Evolutionary conservation across 2,113 vertebrate genomes (phyloP), one percentile per base, ranked within the genome.

Genomic region (Pelecanoides urinatrix): DNA sequence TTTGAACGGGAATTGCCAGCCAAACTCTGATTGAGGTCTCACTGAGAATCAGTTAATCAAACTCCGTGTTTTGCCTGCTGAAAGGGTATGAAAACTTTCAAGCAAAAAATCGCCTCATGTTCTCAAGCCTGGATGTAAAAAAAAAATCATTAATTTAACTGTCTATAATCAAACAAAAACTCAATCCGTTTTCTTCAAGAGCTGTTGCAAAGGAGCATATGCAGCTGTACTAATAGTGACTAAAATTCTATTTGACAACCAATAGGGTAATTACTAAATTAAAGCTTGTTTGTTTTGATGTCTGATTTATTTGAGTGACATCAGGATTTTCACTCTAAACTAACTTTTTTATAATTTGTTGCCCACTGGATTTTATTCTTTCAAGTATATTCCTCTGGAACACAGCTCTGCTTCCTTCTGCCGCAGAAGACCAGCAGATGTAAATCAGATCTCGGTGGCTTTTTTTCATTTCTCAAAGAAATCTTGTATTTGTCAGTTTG

Each of bases 201-300:
- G 94, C 96, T 96, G 88, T 65, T 23, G 74, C 92, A 94, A 97
- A 95, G 80, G 47, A 94, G 84, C 92, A 71, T 82, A 86, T 76
- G 84, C 97, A 98, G 97, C 97, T 98, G 90, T 93, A 89, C 94
- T 94, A 96, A 96, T 89, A 96, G 81, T 92, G 87, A 95, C 81
- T 91, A 88, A 94, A 90, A 97, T 97, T 59, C 93, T 94, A 94
- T 95, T 96, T 97, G 95, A 97, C 91, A 96, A 66, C 77, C 81
- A 74, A 40, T 73, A 62, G 29, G 25, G 77, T 90, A 90, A 95
- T 97, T 92, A 96, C 95, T 86, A 95, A 96, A 94, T 94, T 90
- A 93, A 95, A 85, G 9, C 59, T 86, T 90, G 21, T 94, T 96
- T 95, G 88, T 90, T 96, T 93, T 92, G 84, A 79, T 93, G 63